Base-by-base conservation (phyloP, 2,113 vertebrate genomes). In the Psophia crepitans region DNA sequence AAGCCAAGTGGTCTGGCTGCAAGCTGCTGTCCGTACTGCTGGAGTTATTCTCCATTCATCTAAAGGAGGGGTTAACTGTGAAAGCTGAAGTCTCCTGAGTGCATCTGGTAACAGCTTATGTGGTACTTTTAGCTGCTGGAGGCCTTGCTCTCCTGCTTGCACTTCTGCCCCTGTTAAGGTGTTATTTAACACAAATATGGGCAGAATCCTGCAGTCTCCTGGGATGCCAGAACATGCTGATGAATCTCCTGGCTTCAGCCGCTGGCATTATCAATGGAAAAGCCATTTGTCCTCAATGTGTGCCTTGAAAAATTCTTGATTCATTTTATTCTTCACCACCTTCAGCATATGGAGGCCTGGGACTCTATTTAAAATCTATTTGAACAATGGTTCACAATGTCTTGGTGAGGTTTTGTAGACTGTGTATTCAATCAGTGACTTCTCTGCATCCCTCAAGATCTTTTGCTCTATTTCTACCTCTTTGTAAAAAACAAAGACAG, bases 171-270 rank as follows among this genome's bases (percentile, higher is more conserved):
- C 60, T 63, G 43, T 84, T 78, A 81, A 81, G 2, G 6, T 57
- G 75, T 41, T 77, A 30, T 33, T 91, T 68, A 84, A 63, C 87
- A 43, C 43, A 9, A 21, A 18, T 1, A 5, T 7, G 69, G 83
- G 64, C 56, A 46, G 86, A 33, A 58, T 58, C 65, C 77, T 54
- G 68, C 89, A 28, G 60, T 84, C 68, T 76, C 5, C 5, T 0
- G 7, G 82, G 89, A 35, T 90, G 95, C 86, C 84, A 68, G 4
- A 66, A 78, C 43, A 3, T 5, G 46, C 73, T 92, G 89, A 84
- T 92, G 86, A 71, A 84, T 92, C 75, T 79, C 51, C 80, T 93
- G 89, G 66, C 95, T 83, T 74, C 90, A 88, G 63, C 63, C 75
- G 32, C 60, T 81, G 86, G 79, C 71, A 43, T 84, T 81, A 46